phyloP scores from a whole-genome alignment of 2,888 invertebrate genomes.

The Hanleya hanleyi region DNA sequence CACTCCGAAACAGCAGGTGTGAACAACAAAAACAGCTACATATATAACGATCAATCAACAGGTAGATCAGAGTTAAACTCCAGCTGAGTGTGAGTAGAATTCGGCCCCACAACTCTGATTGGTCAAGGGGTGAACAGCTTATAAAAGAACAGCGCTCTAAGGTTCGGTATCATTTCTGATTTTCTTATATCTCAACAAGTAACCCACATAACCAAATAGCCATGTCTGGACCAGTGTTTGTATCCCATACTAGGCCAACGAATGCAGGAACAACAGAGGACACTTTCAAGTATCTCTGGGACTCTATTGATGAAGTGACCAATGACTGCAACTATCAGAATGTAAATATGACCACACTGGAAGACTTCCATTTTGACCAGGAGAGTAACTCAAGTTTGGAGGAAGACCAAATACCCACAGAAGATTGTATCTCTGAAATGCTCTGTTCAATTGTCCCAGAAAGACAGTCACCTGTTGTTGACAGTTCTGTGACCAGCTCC shows the following conservation, averaged over 20 bases:
- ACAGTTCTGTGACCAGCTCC: neutral
- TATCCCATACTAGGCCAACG: no score
- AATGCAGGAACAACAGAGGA: neutral
- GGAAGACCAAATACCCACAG: neutral
- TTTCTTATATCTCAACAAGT: no score
- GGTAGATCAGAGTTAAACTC: no score
- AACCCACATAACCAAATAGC: no score
- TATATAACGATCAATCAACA: no score
- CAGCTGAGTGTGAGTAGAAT: no score
- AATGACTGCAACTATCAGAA: neutral
- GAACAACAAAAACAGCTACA: no score
- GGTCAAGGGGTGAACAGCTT: no score
- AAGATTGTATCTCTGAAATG: neutral
- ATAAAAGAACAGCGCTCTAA: no score
- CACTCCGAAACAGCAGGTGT: no score
- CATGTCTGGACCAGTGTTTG: neutral
- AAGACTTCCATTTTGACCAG: neutral
- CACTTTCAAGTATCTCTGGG: neutral
- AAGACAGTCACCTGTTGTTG: neutral
- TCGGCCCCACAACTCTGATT: no score
- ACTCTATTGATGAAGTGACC: neutral
- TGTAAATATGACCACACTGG: neutral
- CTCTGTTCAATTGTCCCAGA: conserved; percentile 1
- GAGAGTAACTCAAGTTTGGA: neutral
- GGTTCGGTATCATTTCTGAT: no score